Evolutionary conservation across 37 sponge, comb jelly and placozoan species (phyloP), one percentile per base, ranked within the genome.

Genomic region (Eunapius fragilis): DNA sequence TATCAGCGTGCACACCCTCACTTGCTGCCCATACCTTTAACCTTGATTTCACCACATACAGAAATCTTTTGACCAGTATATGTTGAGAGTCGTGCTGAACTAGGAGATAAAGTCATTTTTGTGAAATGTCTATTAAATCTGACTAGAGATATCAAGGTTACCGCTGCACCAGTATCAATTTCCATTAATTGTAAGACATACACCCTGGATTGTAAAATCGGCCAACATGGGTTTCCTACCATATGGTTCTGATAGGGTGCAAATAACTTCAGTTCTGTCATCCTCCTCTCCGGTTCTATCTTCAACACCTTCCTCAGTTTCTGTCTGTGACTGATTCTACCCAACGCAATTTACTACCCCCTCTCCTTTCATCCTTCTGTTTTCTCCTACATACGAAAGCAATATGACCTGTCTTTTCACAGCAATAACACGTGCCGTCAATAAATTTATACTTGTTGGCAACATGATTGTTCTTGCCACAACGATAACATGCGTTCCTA

Each of bases 91-190:
- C n/a, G n/a, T n/a, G n/a, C n/a, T n/a, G n/a, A n/a, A n/a, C n/a
- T n/a, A n/a, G n/a, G n/a, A n/a, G n/a, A n/a, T n/a, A n/a, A n/a
- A n/a, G n/a, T n/a, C n/a, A n/a, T n/a, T n/a, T n/a, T n/a, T n/a
- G n/a, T n/a, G n/a, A n/a, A n/a, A n/a, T n/a, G n/a, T n/a, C n/a
- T n/a, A n/a, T n/a, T n/a, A n/a, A n/a, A n/a, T n/a, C n/a, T n/a
- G n/a, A n/a, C n/a, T n/a, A n/a, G n/a, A n/a, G n/a, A n/a, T n/a
- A n/a, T n/a, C n/a, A n/a, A n/a, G n/a, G n/a, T 37, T 12, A 82
- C 83, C 4, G 83, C 83, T 23, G 83, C 83, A n/a, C 83, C 83
- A 6, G 83, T 82, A 45, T 82, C 83, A 25, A 82, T 47, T 30
- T 71, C 83, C 83, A 82, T 82, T 10, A n/a, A n/a, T n/a, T 41